Evolutionary conservation across 2,797 vertebrate species (phyloP), one percentile per base, ranked within the genome.

Genomic region (Tympanoctomys barrerae): DNA sequence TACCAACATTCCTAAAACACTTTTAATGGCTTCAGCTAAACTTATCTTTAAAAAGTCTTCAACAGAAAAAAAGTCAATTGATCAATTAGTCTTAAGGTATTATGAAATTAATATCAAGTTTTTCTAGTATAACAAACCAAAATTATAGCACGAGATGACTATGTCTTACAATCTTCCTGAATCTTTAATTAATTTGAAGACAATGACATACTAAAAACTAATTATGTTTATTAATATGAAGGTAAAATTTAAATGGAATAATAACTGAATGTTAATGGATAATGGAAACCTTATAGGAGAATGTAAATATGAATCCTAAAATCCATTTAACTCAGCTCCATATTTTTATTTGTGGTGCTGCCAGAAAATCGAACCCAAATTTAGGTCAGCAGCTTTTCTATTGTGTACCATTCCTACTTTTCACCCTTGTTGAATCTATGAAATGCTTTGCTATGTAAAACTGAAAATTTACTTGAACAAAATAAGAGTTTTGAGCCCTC

Each of bases 401-500:
- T 33, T 61, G 8, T 87, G 12, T 21, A 24, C 1, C 31, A 18
- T 57, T 84, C 87, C 39, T 78, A 66, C 19, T 46, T 87, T 86
- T 64, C 28, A 33, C 79, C 26, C n/a, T 77, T 90, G 33, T 83
- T 94, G n/a, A 36, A 66, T 78, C 90, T 81, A 18, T 54, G 19
- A 89, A 91, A 71, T 88, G n/a, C 46, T 93, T 95, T 64, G 9
- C n/a, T 94, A 46, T 73, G 7, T 79, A 90, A 96, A 95, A 89
- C 24, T 57, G 18, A 71, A 95, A 93, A 92, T 12, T 75, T 89
- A 90, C 54, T 79, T 75, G 33, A 62, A 61, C 36, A 61, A 84
- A 88, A 83, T 94, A 64, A 95, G 42, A 42, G 22, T 81, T 90
- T 59, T 84, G 59, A 95, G 54, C 2, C 5, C 39, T 3, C 18